phyloP scores from a whole-genome alignment of 2,113 vertebrate species.

The Blennius ocellaris region DNA sequence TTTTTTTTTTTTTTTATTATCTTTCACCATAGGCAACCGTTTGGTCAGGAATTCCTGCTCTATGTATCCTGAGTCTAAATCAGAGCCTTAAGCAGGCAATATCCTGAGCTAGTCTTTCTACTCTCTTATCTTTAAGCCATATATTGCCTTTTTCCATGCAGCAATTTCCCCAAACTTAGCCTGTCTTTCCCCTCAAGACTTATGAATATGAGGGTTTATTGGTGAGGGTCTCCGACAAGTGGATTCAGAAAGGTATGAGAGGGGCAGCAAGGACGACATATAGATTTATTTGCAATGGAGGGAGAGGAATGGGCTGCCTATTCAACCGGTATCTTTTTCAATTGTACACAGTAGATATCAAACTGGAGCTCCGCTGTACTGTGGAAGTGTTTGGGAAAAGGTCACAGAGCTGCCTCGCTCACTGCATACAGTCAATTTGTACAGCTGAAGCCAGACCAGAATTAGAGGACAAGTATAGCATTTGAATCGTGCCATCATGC shows the following conservation, averaged over 20 bases:
- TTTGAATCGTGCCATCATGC: constrained; percentile 62
- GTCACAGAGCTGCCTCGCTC: constrained; percentile 55
- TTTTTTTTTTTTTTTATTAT: no score
- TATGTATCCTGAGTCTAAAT: constrained; percentile 63
- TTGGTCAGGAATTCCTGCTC: constrained; percentile 35
- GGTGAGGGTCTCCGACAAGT: constrained; percentile 56
- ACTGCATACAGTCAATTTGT: constrained; percentile 64
- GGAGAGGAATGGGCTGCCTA: constrained; percentile 52
- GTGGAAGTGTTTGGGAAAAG: constrained; percentile 65
- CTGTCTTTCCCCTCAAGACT: constrained; percentile 57
- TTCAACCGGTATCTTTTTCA: constrained; percentile 69
- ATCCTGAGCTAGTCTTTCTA: constrained; percentile 55
- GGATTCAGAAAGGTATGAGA: constrained; percentile 58
- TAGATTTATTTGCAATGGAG: constrained; percentile 56
- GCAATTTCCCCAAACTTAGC: constrained; percentile 74
- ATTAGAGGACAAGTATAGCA: constrained; percentile 51
- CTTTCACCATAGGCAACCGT: constrained; percentile 43
- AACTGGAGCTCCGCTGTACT: constrained; percentile 25
- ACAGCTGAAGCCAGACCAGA: constrained; percentile 44
- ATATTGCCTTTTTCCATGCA: constrained; percentile 74
- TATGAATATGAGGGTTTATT: constrained; percentile 75
- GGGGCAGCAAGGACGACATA: constrained; percentile 38
- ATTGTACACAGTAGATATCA: constrained; percentile 59
- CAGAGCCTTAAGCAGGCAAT: constrained; percentile 72
- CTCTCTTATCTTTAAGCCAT: constrained; percentile 70